A percentile compares a stretch with the other conserved stretches of the same genome.
These are phyloP conservation scores for Platerodrilus igneus DNA, from an alignment of 2,888 invertebrate genomes.

Conservation along the genomic window DNA sequence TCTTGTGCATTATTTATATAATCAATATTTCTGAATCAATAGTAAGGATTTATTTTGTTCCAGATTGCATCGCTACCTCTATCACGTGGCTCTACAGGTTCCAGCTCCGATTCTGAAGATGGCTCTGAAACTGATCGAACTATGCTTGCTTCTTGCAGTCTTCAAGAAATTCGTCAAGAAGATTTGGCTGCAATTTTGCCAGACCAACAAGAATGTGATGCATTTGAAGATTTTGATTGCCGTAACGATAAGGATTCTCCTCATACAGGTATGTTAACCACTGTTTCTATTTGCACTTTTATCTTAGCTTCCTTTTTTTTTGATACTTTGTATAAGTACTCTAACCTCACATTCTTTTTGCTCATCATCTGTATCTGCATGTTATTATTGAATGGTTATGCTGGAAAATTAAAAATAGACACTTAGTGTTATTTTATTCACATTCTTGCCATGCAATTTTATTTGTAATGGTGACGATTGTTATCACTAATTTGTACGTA, in stretches of 20 bases:
- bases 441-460: no score
- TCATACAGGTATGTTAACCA: constrained; percentile 51
- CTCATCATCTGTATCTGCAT: not conserved
- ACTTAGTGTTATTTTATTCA: no score
- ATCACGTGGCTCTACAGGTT: constrained; percentile 40
- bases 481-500: not conserved
- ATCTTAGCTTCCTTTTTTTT: constrained; percentile 9
- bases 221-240: constrained; percentile 45
- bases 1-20: not conserved
- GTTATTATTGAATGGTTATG: not conserved
- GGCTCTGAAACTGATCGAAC: constrained; percentile 52
- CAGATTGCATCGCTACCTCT: constrained; percentile 46
- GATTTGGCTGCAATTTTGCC: constrained; percentile 74
- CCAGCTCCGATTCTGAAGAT: constrained; percentile 41
- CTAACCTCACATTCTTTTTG: no score
- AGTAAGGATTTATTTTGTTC: constrained; percentile 28
- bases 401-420: no score
- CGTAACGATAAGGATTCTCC: constrained; percentile 49
- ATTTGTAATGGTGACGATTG: not conserved
- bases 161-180: constrained; percentile 71
- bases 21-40: no score
- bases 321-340: constrained; percentile 1
- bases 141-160: constrained; percentile 55
- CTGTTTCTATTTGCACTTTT: constrained; percentile 12
- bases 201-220: constrained; percentile 60